Evolutionary conservation across 2,888 invertebrate genomes (phyloP).

Genomic region (Euzetes globulus): DNA sequence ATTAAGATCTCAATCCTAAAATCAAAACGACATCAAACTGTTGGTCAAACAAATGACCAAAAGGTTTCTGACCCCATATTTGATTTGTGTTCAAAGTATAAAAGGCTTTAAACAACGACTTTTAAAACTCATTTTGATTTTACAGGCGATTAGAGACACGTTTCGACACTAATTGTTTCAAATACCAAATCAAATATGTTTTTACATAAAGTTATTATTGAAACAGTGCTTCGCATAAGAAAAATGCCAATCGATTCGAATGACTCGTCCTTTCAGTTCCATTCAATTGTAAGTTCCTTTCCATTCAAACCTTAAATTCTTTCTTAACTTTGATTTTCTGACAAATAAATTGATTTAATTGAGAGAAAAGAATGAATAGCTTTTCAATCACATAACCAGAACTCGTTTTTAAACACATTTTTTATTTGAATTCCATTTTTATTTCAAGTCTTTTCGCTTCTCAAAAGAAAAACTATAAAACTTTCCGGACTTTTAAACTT

Average conservation of each 20-base stretch:
- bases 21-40: not conserved
- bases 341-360: not conserved
- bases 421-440: no score
- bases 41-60: not conserved
- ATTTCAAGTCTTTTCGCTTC: not conserved
- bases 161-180: no score
- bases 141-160: not conserved
- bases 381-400: not conserved
- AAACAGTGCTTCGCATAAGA: no score
- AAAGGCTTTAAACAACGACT: not conserved
- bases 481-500: not conserved
- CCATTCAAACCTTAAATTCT: not conserved
- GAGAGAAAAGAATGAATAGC: not conserved
- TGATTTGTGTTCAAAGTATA: not conserved
- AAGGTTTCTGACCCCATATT: not conserved
- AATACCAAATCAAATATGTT: no score
- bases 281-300: not conserved
- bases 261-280: not conserved
- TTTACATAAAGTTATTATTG: no score
- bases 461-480: not conserved
- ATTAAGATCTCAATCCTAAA: not conserved
- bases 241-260: no score
- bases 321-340: not conserved
- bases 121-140: conserved; percentile 3
- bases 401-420: no score